Percentiles rank a stretch among this genome's conserved stretches.
Conservation (phyloP, 1,140 invertebrate species). For the Harlomillsia oculata region DNA sequence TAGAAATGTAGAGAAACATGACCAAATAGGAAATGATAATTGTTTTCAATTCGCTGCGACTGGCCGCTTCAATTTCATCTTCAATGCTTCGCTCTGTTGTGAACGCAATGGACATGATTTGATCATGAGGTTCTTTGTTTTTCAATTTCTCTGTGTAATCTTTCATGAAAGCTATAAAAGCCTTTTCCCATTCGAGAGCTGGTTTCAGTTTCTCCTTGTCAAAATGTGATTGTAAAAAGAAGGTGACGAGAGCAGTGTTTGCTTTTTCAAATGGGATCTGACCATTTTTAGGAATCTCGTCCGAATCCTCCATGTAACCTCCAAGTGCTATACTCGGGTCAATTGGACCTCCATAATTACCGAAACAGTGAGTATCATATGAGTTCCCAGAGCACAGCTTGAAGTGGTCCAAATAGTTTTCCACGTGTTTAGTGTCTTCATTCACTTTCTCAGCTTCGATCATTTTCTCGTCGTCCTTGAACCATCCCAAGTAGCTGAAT, state of each 20-base stretch:
- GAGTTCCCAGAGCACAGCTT: slow-evolving; percentile 40
- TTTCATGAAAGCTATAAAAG: slow-evolving; percentile 67
- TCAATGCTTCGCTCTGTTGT: slow-evolving; percentile 74
- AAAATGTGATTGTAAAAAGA: slow-evolving; percentile 59
- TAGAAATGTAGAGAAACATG: slow-evolving; percentile 82
- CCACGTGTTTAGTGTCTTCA: slow-evolving; percentile 20
- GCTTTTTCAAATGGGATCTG: slow-evolving; percentile 45
- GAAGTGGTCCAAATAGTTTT: slow-evolving; percentile 45
- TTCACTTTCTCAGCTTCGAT: slow-evolving; percentile 42
- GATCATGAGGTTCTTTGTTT: too few relatives aligned
- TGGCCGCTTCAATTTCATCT: slow-evolving; percentile 75
- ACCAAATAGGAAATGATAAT: slow-evolving; percentile 76
- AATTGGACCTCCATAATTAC: slow-evolving; percentile 72
- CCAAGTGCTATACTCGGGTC: slow-evolving; percentile 69
- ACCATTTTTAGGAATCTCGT: slow-evolving; percentile 42
- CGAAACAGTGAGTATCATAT: slow-evolving; percentile 56
- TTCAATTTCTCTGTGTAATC: slow-evolving; percentile 50
- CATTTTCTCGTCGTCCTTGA: slow-evolving; percentile 48
- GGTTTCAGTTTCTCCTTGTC: slow-evolving; percentile 45
- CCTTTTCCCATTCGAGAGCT: slow-evolving; percentile 67
- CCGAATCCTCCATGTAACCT: too few relatives aligned
- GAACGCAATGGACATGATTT: slow-evolving; percentile 61
- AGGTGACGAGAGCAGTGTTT: slow-evolving; percentile 61
- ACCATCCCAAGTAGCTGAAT: slow-evolving; percentile 70
- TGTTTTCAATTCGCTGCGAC: slow-evolving; percentile 66